Base-by-base conservation (phyloP, 2,888 invertebrate species). In the Cabera pusaria region DNA sequence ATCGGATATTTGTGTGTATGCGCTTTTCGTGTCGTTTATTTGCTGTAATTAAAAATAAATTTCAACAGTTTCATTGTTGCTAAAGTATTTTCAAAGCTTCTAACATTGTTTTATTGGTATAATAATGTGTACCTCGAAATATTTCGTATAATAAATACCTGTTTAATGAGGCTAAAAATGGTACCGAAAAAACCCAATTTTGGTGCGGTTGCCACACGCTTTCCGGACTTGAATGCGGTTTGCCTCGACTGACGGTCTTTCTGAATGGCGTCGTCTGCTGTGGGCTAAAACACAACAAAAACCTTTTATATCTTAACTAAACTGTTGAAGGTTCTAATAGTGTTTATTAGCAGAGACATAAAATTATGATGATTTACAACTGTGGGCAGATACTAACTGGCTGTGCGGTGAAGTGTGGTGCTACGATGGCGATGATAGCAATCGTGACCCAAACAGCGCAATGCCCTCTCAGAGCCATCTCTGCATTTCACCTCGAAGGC, bases 11-110 rank as follows among this genome's bases (percentile, higher is more conserved):
- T 90, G 90, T 39, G 44, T 78, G 54, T 86, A 88, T 4, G 89
- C 90, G 58, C 89, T 90, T 64, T 86, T 88, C 1, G 90, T 90
- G 44, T 90, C 90, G 54, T 90, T 90, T 23, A 85, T 72, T 89
- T 90, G 88, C 90, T 90, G 81, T 50, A 38, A 37, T 31, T 36
- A 34, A 49, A 39, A 40, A 27, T 82, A 79, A 48, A 48, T n/a
- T n/a, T n/a, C n/a, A n/a, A n/a, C n/a, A n/a, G n/a, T n/a, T n/a
- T n/a, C n/a, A n/a, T n/a, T n/a, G n/a, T n/a, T n/a, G n/a, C n/a
- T n/a, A n/a, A n/a, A n/a, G n/a, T n/a, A n/a, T n/a, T n/a, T n/a
- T n/a, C n/a, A n/a, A n/a, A n/a, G n/a, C n/a, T n/a, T n/a, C n/a
- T n/a, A n/a, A n/a, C n/a, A n/a, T n/a, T n/a, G n/a, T n/a, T n/a